Evolutionary conservation across 1,140 invertebrate species (phyloP).

Genomic region (Campodea augens): DNA sequence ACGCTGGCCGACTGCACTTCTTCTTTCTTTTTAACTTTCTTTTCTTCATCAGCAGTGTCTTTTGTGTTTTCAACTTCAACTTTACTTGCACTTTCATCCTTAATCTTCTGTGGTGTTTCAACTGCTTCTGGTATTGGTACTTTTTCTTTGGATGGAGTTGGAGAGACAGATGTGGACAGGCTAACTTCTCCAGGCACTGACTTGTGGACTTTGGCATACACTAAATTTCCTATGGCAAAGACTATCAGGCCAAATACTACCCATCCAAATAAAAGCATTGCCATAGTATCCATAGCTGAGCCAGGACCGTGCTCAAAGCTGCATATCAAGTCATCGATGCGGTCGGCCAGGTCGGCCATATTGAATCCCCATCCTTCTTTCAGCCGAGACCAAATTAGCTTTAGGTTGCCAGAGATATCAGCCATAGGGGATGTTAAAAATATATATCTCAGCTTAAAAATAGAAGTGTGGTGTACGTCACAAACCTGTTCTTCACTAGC

Average conservation of each 20-base stretch:
- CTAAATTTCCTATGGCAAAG: slow-evolving; percentile 54
- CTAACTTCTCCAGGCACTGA: too few species aligned
- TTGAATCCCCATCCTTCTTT: slow-evolving; percentile 44
- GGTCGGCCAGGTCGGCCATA: slow-evolving; percentile 79
- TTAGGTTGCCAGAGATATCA: slow-evolving; percentile 23
- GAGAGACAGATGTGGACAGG: too few species aligned
- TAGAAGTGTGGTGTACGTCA: too few species aligned
- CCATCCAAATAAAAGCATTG: slow-evolving; percentile 76
- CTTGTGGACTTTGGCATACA: slow-evolving; percentile 39
- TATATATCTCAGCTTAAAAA: too few species aligned
- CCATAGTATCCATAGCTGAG: slow-evolving; percentile 75
- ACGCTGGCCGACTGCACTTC: neutral
- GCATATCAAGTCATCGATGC: slow-evolving; percentile 82
- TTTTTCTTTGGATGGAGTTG: too few species aligned
- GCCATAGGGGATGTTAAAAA: slow-evolving; percentile 32
- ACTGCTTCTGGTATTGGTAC: too few species aligned
- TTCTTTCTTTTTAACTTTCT: too few species aligned
- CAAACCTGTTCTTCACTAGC: too few species aligned
- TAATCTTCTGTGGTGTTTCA: too few species aligned
- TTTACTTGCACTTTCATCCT: too few species aligned
- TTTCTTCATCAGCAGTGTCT: too few species aligned
- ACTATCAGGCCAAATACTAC: slow-evolving; percentile 60
- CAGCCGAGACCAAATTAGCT: slow-evolving; percentile 33
- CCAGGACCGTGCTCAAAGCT: slow-evolving; percentile 54
- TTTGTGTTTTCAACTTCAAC: too few species aligned